Evolutionary conservation across 2,797 vertebrate species (phyloP), one percentile per base, ranked within the genome.

Genomic region (Holocentrus rufus): DNA sequence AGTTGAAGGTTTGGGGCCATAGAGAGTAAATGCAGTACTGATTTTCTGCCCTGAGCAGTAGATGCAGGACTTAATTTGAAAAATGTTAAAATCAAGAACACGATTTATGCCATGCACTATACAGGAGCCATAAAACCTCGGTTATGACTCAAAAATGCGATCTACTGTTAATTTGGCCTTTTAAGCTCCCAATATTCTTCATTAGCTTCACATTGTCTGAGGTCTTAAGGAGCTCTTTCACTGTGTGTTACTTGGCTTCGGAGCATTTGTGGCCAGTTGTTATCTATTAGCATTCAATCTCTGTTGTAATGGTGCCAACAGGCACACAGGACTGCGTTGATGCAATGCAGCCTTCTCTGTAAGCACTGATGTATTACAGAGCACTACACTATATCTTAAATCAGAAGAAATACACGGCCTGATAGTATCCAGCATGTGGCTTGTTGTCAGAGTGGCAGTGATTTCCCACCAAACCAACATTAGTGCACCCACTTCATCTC

Each of bases 261-360:
- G 4, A 53, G 62, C 39, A 20, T 63, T 61, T 63, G 23, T 71
- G 42, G 30, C 22, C 60, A 20, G 69, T 58, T 47, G 46, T 17
- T 17, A 63, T 46, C n/a, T 47, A 1, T 22, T 59, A 20, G 18
- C 54, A 46, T 67, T 63, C 67, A 9, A 65, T 58, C 46, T 49
- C 44, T 22, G 62, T 52, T 62, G 25, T 70, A 71, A 57, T 18
- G 36, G 44, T 47, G 58, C 66, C 72, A 60, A 56, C 47, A 53
- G 15, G 73, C 44, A 36, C 18, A 9, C 56, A 25, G 42, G 39
- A 54, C n/a, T 53, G 46, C 18, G 50, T 49, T 58, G 57, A 73
- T 44, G 22, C 58, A 13, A 56, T 17, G 39, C 17, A 22, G 23
- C 69, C 66, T 66, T 36, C 22, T 49, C 44, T 46, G 15, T 65